A percentile compares a stretch with the other conserved stretches of the same genome.
Evolutionary conservation across 2,888 invertebrate species (phyloP).

Genomic region (Drosophila anomalata): DNA sequence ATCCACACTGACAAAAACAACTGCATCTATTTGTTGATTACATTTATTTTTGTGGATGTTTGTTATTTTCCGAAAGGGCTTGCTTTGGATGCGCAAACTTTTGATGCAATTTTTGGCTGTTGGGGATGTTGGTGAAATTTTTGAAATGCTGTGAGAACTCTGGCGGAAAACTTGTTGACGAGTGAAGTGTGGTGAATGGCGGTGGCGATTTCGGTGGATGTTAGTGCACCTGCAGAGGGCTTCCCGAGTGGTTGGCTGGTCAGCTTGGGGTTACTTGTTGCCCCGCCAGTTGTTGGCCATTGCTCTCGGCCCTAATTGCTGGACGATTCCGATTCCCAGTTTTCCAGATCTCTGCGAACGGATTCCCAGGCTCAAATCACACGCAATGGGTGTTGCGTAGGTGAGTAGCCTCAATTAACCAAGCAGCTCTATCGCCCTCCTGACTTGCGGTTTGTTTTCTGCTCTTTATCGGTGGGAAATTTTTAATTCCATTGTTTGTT

Average conservation of each 20-base stretch:
- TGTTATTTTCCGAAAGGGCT: neutral
- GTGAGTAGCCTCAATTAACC: slow-evolving; percentile 43
- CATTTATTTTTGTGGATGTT: slow-evolving; percentile 8
- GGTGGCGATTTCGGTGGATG: slow-evolving; percentile 11
- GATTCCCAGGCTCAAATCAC: slow-evolving; percentile 25
- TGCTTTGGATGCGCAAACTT: slow-evolving; percentile 30
- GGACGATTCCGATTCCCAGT: slow-evolving; percentile 32
- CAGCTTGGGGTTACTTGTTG: slow-evolving; percentile 26
- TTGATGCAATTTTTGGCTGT: slow-evolving; percentile 25
- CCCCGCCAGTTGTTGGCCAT: slow-evolving; percentile 2
- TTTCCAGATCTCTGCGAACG: neutral
- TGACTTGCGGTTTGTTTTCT: slow-evolving; percentile 32
- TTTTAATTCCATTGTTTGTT: slow-evolving; percentile 23
- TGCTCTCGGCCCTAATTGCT: slow-evolving; percentile 33
- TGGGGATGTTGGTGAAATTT: slow-evolving; percentile 6
- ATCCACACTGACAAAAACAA: slow-evolving; percentile 7
- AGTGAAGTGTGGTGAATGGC: slow-evolving; percentile 39
- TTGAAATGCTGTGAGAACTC: slow-evolving; percentile 46
- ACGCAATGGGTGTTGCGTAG: slow-evolving; percentile 36
- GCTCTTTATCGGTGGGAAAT: slow-evolving; percentile 25
- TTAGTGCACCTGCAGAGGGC: slow-evolving; percentile 20
- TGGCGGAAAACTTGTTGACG: slow-evolving; percentile 53
- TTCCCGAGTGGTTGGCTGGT: slow-evolving; percentile 21
- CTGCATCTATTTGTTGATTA: slow-evolving; percentile 30
- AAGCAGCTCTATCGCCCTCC: slow-evolving; percentile 26